phyloP scores from a whole-genome alignment of 1,140 invertebrate species.

The Panulirus ornatus region DNA sequence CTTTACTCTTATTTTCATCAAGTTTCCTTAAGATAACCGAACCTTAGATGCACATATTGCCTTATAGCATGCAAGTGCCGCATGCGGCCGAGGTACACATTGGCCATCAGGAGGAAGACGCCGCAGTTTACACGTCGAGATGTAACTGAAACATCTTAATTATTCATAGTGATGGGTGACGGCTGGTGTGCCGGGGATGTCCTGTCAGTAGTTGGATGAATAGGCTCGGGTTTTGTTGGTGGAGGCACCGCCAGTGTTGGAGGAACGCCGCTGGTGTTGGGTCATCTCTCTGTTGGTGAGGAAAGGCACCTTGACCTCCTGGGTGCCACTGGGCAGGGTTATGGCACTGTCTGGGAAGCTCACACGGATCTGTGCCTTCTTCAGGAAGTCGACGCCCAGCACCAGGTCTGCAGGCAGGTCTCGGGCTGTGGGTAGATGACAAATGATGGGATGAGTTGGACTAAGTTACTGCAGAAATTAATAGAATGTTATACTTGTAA shows the following conservation, averaged over 20 bases:
- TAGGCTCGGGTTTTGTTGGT: conserved; percentile 54
- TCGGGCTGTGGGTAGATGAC: conserved; percentile 16
- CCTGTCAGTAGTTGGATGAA: conserved; percentile 72
- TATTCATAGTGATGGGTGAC: too few relatives aligned
- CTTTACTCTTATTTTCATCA: too few relatives aligned
- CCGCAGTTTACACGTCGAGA: too few relatives aligned
- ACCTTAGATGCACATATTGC: too few relatives aligned
- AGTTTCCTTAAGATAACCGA: too few relatives aligned
- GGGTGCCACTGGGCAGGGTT: conserved; percentile 29
- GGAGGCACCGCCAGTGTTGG: neutral
- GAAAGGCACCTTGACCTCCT: conserved; percentile 62
- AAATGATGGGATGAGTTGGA: neutral
- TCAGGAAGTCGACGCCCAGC: conserved; percentile 71
- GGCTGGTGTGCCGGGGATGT: too few relatives aligned
- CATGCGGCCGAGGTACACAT: too few relatives aligned
- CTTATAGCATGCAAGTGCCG: too few relatives aligned
- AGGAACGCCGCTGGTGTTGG: conserved; percentile 33
- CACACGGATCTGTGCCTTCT: conserved; percentile 66
- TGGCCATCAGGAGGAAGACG: too few relatives aligned
- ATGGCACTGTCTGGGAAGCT: conserved; percentile 72
- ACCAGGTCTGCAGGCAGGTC: conserved; percentile 62
- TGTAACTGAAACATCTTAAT: too few relatives aligned
- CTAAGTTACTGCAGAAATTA: neutral
- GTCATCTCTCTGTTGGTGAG: conserved; percentile 64
- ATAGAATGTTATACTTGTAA: too few relatives aligned